These are phyloP conservation scores for Alectura lathami DNA, from an alignment of 2,113 vertebrate species.

Conservation along the genomic window DNA sequence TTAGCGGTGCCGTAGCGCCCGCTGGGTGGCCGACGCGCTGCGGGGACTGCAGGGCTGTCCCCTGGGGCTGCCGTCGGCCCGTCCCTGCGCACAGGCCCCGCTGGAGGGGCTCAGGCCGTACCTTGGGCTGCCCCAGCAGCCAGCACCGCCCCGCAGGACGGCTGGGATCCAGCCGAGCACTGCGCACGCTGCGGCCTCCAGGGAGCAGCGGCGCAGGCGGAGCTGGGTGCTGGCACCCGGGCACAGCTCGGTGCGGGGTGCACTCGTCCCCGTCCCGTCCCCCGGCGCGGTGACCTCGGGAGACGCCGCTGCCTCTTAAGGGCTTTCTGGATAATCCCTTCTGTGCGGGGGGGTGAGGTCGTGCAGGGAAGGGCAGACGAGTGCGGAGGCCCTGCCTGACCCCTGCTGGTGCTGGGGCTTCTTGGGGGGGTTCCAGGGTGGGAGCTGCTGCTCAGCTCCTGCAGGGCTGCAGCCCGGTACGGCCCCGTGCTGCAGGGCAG, in stretches of 20 bases:
- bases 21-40: neutral
- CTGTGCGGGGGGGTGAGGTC: fast-evolving
- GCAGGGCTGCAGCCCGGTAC: neutral
- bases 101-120: neutral
- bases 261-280: neutral
- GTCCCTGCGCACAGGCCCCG: too few relatives aligned
- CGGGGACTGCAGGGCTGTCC: neutral
- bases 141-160: neutral
- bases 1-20: neutral
- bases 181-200: fast-evolving
- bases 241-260: neutral
- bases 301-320: neutral
- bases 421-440: fast-evolving
- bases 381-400: neutral
- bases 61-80: neutral
- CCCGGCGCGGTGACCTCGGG: fast-evolving
- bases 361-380: neutral
- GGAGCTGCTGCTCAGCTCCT: neutral
- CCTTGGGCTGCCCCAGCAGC: neutral
- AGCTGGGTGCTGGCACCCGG: fast-evolving
- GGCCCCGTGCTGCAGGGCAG: too few relatives aligned
- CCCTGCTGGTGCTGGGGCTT: neutral
- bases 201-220: fast-evolving
- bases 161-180: too few relatives aligned
- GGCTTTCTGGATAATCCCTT: neutral